A percentile compares a stretch with the other conserved stretches of the same genome.
These are phyloP conservation scores for Cosmorhoe ocellata DNA, from an alignment of 2,888 invertebrate species.

Conservation along the genomic window DNA sequence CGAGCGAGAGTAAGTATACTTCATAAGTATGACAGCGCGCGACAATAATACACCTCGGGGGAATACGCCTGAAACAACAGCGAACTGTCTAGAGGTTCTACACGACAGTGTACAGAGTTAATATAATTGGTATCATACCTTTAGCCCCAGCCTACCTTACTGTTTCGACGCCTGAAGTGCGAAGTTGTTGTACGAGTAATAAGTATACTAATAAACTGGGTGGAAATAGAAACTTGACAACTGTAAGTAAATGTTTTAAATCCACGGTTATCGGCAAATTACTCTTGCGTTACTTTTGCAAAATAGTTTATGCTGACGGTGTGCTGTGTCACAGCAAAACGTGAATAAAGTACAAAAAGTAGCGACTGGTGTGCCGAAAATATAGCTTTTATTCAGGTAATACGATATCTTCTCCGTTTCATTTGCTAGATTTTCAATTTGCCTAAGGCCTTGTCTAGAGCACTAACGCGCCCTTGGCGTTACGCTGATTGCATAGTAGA, in stretches of 20 bases:
- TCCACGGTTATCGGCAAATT: constrained; percentile 35
- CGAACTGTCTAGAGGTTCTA: constrained; percentile 32
- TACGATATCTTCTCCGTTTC: too few species aligned
- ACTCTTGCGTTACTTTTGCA: constrained; percentile 38
- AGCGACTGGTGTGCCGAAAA: too few species aligned
- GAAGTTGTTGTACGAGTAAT: constrained; percentile 24
- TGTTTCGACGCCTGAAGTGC: constrained; percentile 12
- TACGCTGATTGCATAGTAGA: too few species aligned
- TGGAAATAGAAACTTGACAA: constrained; percentile 30
- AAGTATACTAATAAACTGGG: constrained; percentile 23
- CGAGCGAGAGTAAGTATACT: constrained; percentile 37
- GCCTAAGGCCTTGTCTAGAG: too few species aligned
- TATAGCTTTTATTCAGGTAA: too few species aligned
- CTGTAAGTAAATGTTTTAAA: too few species aligned
- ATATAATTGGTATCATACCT: too few species aligned
- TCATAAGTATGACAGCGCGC: constrained; percentile 39
- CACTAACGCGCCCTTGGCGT: too few species aligned
- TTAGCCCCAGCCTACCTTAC: constrained; percentile 2
- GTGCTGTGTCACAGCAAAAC: neutral
- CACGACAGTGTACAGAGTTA: too few species aligned
- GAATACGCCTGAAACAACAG: constrained; percentile 46
- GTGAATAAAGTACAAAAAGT: too few species aligned
- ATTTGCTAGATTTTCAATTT: too few species aligned
- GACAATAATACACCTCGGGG: constrained; percentile 46
- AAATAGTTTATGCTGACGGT: constrained; percentile 54